These are phyloP conservation scores for Chrysotoxum bicinctum DNA, from an alignment of 2,888 invertebrate species.

Conservation along the genomic window DNA sequence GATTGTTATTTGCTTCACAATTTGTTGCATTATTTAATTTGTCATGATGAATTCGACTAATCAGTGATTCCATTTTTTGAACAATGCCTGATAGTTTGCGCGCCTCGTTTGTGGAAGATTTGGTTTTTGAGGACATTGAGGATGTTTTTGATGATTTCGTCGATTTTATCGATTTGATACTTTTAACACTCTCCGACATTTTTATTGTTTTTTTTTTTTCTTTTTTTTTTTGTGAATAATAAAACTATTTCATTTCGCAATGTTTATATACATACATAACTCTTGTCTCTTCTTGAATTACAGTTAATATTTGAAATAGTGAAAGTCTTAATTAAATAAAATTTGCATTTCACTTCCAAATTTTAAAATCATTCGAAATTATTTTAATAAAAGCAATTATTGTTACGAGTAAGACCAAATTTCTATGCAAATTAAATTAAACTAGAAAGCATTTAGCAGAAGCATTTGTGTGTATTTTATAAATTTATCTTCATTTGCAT, in stretches of 20 bases:
- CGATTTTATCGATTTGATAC: conserved; percentile 60
- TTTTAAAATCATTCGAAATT: neutral
- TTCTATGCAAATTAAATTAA: neutral
- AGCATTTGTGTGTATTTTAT: neutral
- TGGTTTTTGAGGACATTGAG: conserved; percentile 70
- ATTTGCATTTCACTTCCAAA: conserved; percentile 31
- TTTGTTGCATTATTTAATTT: conserved; percentile 76
- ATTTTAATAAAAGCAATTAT: neutral
- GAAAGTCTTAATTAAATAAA: neutral
- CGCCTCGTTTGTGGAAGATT: conserved; percentile 45
- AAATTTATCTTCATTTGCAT: neutral
- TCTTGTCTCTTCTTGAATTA: neutral
- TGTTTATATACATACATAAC: neutral
- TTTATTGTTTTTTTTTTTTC: conserved; percentile 21
- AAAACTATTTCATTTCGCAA: neutral
- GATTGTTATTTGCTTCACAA: conserved; percentile 73
- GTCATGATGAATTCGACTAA: conserved; percentile 78
- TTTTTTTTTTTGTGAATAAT: neutral
- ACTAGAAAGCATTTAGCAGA: neutral
- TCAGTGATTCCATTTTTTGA: conserved; percentile 79
- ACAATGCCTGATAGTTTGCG: conserved; percentile 79
- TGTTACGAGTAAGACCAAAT: neutral
- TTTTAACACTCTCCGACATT: conserved; percentile 79
- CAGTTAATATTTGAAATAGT: neutral
- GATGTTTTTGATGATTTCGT: conserved; percentile 75